A percentile compares a stretch with the other conserved stretches of the same genome.
These are phyloP conservation scores for Pachycephala philippinensis DNA, from an alignment of 2,113 vertebrate species.

Conservation along the genomic window DNA sequence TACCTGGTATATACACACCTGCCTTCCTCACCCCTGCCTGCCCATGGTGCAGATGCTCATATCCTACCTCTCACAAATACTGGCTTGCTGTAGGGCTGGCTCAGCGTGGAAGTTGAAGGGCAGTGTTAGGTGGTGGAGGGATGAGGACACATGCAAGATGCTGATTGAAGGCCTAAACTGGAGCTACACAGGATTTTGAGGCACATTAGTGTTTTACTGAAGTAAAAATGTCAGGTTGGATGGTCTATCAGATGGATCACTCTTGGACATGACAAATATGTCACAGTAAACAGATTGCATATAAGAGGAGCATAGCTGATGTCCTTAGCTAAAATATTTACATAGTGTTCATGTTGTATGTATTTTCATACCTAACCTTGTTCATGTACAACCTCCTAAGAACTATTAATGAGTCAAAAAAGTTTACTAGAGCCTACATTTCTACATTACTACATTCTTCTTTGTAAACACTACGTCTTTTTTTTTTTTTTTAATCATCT, in stretches of 20 bases:
- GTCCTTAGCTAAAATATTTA: neutral
- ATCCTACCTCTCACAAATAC: neutral
- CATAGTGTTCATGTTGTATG: accelerated
- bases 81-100: neutral
- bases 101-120: neutral
- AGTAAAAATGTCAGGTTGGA: neutral
- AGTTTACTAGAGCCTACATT: neutral
- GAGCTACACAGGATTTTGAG: neutral
- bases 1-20: neutral
- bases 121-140: neutral
- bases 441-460: neutral
- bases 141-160: accelerated
- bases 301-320: neutral
- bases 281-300: neutral
- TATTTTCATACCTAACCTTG: neutral
- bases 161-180: neutral
- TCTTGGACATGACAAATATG: neutral
- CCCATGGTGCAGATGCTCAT: neutral
- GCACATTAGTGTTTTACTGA: neutral
- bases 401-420: neutral
- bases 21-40: neutral
- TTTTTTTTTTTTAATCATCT: neutral
- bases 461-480: neutral
- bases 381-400: neutral
- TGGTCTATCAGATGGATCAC: neutral